Evolutionary conservation across 1,140 invertebrate species (phyloP).

Genomic region (Panagrolaimus sp.): DNA sequence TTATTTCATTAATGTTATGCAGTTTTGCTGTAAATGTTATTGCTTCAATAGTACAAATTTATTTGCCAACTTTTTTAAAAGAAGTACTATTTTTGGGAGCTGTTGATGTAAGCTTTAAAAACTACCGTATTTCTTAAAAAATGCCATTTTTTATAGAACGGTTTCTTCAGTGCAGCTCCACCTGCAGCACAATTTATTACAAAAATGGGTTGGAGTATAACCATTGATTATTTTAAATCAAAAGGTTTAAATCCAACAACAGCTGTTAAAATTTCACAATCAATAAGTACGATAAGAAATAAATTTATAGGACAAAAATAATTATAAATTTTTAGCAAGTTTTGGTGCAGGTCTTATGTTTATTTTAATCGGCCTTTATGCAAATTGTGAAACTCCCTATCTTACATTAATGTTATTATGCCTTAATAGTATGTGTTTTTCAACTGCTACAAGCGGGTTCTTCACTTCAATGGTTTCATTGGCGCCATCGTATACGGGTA

Average conservation of each 20-base stretch:
- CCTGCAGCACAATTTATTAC: slow-evolving; percentile 31
- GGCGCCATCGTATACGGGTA: slow-evolving; percentile 40
- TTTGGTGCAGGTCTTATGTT: slow-evolving; percentile 27
- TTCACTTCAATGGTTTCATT: slow-evolving; percentile 43
- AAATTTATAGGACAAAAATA: background rate
- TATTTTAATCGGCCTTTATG: slow-evolving; percentile 25
- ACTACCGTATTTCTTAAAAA: background rate
- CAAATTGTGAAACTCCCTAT: slow-evolving; percentile 28
- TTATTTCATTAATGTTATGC: slow-evolving; percentile 34
- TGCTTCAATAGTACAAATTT: slow-evolving; percentile 41
- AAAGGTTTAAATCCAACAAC: slow-evolving; percentile 27
- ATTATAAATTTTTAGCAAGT: slow-evolving; percentile 30
- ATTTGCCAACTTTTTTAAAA: slow-evolving; percentile 42
- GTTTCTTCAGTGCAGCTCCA: slow-evolving; percentile 41
- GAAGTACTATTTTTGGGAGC: slow-evolving; percentile 34
- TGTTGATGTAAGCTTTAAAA: slow-evolving; percentile 26
- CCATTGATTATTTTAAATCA: slow-evolving; percentile 41
- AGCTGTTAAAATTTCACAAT: slow-evolving; percentile 45
- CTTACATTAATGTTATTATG: slow-evolving; percentile 33
- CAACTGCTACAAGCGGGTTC: slow-evolving; percentile 41
- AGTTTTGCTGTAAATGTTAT: slow-evolving; percentile 40
- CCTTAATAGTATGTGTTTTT: slow-evolving; percentile 30
- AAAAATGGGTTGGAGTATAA: slow-evolving; percentile 37
- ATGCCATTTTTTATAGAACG: slow-evolving; percentile 27
- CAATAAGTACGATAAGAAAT: slow-evolving; percentile 25